Evolutionary conservation across 2,113 vertebrate genomes (phyloP).

Genomic region (Leptocoma aspasia): DNA sequence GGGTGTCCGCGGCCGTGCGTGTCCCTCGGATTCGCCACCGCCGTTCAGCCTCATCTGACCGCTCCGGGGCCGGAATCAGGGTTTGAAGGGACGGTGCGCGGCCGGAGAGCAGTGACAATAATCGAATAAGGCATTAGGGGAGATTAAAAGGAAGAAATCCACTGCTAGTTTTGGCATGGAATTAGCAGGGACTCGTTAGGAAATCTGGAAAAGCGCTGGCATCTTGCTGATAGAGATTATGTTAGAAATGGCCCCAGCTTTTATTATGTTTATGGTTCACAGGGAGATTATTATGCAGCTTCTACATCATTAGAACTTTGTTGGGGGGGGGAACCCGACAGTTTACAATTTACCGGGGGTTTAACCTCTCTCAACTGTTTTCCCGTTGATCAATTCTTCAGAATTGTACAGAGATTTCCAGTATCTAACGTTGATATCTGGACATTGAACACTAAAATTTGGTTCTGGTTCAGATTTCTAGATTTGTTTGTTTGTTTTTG

Average conservation of each 20-base stretch:
- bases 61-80: slow-evolving; percentile 72
- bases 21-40: slow-evolving; percentile 61
- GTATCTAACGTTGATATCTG: background rate
- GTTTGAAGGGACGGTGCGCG: slow-evolving; percentile 78
- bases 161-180: slow-evolving; percentile 83
- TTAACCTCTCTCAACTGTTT: background rate
- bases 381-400: background rate
- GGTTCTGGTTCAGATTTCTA: background rate
- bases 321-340: too few relatives aligned
- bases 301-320: slow-evolving; percentile 38
- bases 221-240: slow-evolving; percentile 78
- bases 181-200: slow-evolving; percentile 76
- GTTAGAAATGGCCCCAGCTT: slow-evolving; percentile 72
- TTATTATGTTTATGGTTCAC: slow-evolving; percentile 75
- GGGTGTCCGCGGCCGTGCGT: background rate
- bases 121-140: slow-evolving; percentile 80
- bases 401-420: background rate
- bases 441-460: background rate
- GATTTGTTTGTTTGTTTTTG: background rate
- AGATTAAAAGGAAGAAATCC: slow-evolving; percentile 84
- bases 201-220: slow-evolving; percentile 77
- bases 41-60: slow-evolving; percentile 72
- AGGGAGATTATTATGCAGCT: slow-evolving; percentile 66
- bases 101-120: slow-evolving; percentile 78
- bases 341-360: background rate